Evolutionary conservation across 1,140 invertebrate species (phyloP).

Genomic region (Heliothis subflexa): DNA sequence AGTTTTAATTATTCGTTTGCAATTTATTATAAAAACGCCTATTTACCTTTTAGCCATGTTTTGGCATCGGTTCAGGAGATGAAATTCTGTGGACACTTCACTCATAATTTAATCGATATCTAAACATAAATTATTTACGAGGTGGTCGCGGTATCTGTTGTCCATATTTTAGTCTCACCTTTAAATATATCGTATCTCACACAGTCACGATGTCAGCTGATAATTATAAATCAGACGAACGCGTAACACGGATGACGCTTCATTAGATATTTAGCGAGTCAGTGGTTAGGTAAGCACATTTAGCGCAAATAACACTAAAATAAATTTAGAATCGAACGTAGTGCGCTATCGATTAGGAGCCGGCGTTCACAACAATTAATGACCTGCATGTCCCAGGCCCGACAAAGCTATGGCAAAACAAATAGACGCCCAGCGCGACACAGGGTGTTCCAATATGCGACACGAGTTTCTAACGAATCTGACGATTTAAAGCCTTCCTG

Average conservation of each 20-base stretch:
- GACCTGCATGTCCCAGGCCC: constrained; percentile 84
- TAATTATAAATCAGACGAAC: constrained; percentile 40
- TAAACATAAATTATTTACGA: not conserved
- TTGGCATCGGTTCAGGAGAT: too few relatives aligned
- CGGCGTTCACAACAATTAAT: constrained; percentile 85
- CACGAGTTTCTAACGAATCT: constrained; percentile 19
- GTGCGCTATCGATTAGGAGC: constrained; percentile 84
- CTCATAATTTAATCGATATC: not conserved
- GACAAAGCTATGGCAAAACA: constrained; percentile 86
- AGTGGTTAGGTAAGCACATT: constrained; percentile 56
- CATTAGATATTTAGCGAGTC: constrained; percentile 53
- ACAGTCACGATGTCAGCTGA: constrained; percentile 33
- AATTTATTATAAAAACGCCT: not conserved
- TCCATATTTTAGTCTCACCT: constrained; percentile 16
- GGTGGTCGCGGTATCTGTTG: not conserved
- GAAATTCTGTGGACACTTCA: not conserved
- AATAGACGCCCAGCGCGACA: constrained; percentile 77
- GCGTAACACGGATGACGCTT: constrained; percentile 11
- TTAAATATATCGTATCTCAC: constrained; percentile 31
- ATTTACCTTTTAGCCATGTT: not conserved
- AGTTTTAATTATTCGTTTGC: not conserved
- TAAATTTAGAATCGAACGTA: constrained; percentile 84
- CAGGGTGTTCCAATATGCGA: constrained; percentile 39
- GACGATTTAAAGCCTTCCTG: not conserved
- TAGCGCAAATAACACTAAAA: constrained; percentile 85